These are phyloP conservation scores for Agapornis canus DNA, from an alignment of 2,797 vertebrate species.

Conservation along the genomic window DNA sequence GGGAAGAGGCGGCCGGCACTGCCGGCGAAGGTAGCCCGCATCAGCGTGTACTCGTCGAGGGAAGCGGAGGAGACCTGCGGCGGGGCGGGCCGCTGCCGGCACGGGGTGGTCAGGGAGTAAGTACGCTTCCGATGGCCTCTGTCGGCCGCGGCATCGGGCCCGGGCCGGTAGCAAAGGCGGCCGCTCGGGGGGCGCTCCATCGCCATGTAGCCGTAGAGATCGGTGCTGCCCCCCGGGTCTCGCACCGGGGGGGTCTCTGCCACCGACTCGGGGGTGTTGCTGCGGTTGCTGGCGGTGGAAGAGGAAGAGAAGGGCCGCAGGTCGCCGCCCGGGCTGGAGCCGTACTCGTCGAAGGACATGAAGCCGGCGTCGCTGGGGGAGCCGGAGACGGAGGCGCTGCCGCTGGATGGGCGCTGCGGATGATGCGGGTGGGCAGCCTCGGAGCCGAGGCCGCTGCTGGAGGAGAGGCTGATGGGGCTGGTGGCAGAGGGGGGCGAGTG, in stretches of 20 bases:
- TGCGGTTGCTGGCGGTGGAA: constrained; percentile 79
- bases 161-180: constrained; percentile 74
- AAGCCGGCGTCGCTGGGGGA: constrained; percentile 93
- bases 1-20: constrained; percentile 84
- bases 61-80: constrained; percentile 92
- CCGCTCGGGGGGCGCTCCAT: constrained; percentile 86
- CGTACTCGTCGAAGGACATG: constrained; percentile 92
- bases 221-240: constrained; percentile 76
- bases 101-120: constrained; percentile 91
- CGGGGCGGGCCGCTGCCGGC: constrained; percentile 84
- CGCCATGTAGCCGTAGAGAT: constrained; percentile 89
- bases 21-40: constrained; percentile 88
- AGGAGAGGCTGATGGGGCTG: constrained; percentile 85
- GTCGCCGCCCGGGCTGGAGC: constrained; percentile 87
- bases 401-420: constrained; percentile 87
- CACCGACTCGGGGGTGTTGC: constrained; percentile 91
- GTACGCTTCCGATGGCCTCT: constrained; percentile 89
- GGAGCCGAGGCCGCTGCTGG: constrained; percentile 83
- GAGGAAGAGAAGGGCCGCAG: constrained; percentile 78
- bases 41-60: constrained; percentile 93
- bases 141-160: constrained; percentile 77
- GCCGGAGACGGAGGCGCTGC: constrained; percentile 90
- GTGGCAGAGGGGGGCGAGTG: constrained; percentile 85
- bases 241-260: constrained; percentile 88
- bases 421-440: constrained; percentile 65